Evolutionary conservation across 2,113 vertebrate genomes (phyloP).

Genomic region (Cavia aperea): DNA sequence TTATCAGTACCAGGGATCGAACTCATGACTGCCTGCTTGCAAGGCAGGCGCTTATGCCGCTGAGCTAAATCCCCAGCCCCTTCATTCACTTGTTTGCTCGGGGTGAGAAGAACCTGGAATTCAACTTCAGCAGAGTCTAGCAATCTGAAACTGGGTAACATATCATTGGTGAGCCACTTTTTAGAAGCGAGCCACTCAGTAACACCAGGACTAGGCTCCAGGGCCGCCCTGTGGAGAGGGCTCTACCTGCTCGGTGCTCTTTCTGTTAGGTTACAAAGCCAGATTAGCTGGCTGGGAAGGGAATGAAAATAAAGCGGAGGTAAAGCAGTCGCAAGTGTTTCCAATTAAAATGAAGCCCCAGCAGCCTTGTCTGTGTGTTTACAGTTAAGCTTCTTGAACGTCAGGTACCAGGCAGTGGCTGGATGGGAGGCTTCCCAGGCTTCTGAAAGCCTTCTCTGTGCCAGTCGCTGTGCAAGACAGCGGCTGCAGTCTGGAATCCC

Average conservation of each 20-base stretch:
- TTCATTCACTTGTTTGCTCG: background rate
- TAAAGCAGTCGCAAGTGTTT: slow-evolving; percentile 55
- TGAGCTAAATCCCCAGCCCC: background rate
- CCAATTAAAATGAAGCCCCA: slow-evolving; percentile 59
- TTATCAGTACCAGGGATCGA: no score
- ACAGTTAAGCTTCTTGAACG: slow-evolving; percentile 60
- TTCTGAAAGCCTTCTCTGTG: slow-evolving; percentile 38
- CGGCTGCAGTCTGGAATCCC: slow-evolving; percentile 19
- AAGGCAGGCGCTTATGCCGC: no score
- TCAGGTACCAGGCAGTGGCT: slow-evolving; percentile 54
- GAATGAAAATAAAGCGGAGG: slow-evolving; percentile 42
- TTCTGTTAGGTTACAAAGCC: background rate
- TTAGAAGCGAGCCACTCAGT: background rate
- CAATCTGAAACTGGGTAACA: background rate
- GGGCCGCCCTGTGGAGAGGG: background rate
- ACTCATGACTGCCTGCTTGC: no score
- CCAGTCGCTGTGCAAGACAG: slow-evolving; percentile 49
- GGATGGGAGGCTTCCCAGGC: slow-evolving; percentile 35
- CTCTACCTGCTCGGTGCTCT: background rate
- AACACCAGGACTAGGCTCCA: background rate
- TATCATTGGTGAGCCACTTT: background rate
- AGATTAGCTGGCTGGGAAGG: slow-evolving; percentile 14
- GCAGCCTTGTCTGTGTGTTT: slow-evolving; percentile 53
- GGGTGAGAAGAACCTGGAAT: background rate
- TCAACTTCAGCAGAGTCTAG: background rate